Conservation (phyloP, 2,113 vertebrate species). For the Junco hyemalis region DNA sequence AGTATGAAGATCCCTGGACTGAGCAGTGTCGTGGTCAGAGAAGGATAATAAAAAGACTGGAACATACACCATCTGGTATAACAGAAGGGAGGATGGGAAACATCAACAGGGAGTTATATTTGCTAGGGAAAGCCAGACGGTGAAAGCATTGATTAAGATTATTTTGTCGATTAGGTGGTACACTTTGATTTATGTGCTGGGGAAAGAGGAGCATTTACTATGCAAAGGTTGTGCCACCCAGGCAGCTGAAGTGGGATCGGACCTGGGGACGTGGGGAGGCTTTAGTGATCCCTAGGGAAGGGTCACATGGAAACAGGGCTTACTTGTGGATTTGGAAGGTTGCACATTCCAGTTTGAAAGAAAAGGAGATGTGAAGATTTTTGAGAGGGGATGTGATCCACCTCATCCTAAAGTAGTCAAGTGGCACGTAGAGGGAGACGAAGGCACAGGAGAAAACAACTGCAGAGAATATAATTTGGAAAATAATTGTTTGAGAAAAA, state of each 20-base stretch:
- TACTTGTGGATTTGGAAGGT: background rate
- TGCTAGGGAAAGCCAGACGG: constrained; percentile 76
- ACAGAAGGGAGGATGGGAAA: constrained; percentile 79
- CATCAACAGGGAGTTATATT: constrained; percentile 77
- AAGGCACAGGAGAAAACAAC: background rate
- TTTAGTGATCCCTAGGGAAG: background rate
- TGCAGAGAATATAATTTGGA: background rate
- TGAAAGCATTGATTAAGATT: constrained; percentile 80
- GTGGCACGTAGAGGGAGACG: background rate
- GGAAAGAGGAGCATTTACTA: constrained; percentile 2
- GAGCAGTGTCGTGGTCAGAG: constrained; percentile 66
- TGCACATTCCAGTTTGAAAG: background rate
- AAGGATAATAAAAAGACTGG: constrained; percentile 75
- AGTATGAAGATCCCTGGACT: constrained; percentile 61
- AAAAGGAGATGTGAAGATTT: background rate
- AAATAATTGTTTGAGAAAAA: background rate
- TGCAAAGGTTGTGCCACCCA: background rate
- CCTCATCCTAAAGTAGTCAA: background rate
- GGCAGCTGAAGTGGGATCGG: background rate
- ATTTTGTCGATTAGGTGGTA: constrained; percentile 75
- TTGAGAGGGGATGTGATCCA: background rate
- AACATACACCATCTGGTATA: constrained; percentile 77
- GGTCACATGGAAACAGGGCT: background rate
- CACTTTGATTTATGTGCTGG: constrained; percentile 65
- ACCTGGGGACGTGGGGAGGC: fast-evolving